Conservation (phyloP, 2,888 invertebrate species). For the Drosophila barbarae region DNA sequence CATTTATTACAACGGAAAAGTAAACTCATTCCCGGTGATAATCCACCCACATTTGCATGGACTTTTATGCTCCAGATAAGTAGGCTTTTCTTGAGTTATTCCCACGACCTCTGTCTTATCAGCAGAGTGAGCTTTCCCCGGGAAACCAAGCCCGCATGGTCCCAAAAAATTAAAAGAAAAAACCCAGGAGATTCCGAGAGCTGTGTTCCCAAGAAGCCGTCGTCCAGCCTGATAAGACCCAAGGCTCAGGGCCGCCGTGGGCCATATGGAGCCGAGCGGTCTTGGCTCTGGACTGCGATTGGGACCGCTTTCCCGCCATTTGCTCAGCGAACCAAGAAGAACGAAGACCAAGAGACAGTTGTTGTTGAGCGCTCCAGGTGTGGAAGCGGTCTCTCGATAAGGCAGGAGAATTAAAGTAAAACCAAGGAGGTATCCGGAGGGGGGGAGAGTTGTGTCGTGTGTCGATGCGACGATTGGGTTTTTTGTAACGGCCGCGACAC, state of each 20-base stretch:
- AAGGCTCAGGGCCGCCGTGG: slow-evolving; percentile 1
- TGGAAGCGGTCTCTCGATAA: slow-evolving; percentile 40
- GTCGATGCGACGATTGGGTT: slow-evolving; percentile 19
- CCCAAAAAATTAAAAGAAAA: background rate
- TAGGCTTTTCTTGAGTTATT: slow-evolving; percentile 2
- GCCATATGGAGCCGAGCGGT: slow-evolving; percentile 22
- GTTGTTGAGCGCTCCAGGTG: slow-evolving; percentile 28
- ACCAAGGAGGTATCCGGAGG: background rate
- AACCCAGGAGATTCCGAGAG: slow-evolving; percentile 9
- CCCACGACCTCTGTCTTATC: slow-evolving; percentile 48
- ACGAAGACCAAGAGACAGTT: slow-evolving; percentile 64
- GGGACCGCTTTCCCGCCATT: slow-evolving; percentile 64
- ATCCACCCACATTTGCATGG: slow-evolving; percentile 23
- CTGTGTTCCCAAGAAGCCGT: slow-evolving; percentile 23
- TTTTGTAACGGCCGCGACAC: slow-evolving; percentile 29
- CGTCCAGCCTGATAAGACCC: slow-evolving; percentile 15
- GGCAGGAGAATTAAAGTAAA: slow-evolving; percentile 6
- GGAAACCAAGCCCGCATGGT: slow-evolving; percentile 49
- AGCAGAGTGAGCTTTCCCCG: slow-evolving; percentile 51
- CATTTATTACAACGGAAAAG: background rate
- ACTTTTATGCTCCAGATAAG: slow-evolving; percentile 1
- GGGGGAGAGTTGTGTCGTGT: slow-evolving; percentile 16
- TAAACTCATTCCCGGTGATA: slow-evolving; percentile 4
- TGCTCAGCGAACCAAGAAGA: slow-evolving; percentile 68
- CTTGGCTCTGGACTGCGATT: slow-evolving; percentile 12